A percentile compares a stretch with the other conserved stretches of the same genome.
phyloP scores from a whole-genome alignment of 2,113 vertebrate species.

The Malaclemys terrapin region DNA sequence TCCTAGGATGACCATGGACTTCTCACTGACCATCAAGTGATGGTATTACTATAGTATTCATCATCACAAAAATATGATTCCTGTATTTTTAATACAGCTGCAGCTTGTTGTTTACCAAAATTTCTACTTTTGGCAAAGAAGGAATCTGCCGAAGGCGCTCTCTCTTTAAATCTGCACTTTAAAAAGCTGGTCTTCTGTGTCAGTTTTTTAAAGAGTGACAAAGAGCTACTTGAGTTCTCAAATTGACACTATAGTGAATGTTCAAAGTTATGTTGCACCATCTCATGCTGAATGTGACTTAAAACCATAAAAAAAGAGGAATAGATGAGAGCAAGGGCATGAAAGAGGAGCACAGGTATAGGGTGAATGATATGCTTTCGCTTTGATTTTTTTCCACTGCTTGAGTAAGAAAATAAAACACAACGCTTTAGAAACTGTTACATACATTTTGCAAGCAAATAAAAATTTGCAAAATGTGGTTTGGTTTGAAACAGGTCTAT shows the following conservation, averaged over 20 bases:
- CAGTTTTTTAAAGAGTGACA: background rate
- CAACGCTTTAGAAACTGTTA: background rate
- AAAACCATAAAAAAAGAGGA: background rate
- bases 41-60: background rate
- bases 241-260: background rate
- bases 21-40: background rate
- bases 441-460: background rate
- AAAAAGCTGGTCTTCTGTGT: background rate
- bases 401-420: background rate
- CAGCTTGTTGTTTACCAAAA: accelerated
- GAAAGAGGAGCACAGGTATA: background rate
- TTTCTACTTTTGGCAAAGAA: background rate
- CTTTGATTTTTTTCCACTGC: background rate
- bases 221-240: background rate
- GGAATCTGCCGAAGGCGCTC: accelerated
- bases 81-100: background rate
- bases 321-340: background rate
- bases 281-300: background rate
- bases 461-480: background rate
- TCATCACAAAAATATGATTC: background rate
- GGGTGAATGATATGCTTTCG: background rate
- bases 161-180: background rate
- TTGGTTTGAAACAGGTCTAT: background rate
- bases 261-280: background rate
- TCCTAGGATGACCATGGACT: background rate